Evolutionary conservation across 2,797 vertebrate species (phyloP).

Genomic region (Cetoscarus ocellatus): DNA sequence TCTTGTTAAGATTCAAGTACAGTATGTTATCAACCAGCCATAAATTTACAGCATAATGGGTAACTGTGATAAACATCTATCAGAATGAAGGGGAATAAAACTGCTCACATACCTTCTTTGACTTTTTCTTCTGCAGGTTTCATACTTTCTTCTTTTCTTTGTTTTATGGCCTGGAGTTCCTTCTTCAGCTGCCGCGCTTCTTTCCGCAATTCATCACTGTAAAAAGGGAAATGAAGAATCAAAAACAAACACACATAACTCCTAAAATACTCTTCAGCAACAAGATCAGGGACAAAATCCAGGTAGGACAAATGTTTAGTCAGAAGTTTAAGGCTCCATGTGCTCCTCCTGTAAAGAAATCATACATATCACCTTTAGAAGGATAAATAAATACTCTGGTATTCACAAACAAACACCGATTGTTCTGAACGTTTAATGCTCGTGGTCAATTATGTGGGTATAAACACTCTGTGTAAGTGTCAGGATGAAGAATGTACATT

Average conservation of each 20-base stretch:
- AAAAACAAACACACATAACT: slow-evolving; percentile 4
- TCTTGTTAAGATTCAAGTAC: slow-evolving; percentile 12
- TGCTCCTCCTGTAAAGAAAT: neutral
- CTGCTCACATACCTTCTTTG: slow-evolving; percentile 84
- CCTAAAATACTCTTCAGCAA: neutral
- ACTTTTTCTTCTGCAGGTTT: slow-evolving; percentile 80
- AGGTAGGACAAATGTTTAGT: neutral
- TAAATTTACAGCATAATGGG: slow-evolving; percentile 26
- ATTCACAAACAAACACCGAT: slow-evolving; percentile 39
- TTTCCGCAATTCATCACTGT: slow-evolving; percentile 94
- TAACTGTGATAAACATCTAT: slow-evolving; percentile 13
- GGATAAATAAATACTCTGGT: neutral
- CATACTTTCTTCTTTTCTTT: slow-evolving; percentile 87
- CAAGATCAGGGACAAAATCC: slow-evolving; percentile 12
- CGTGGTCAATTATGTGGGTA: slow-evolving; percentile 32
- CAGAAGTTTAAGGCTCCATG: slow-evolving; percentile 1
- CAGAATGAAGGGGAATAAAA: slow-evolving; percentile 10
- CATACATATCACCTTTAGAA: too few relatives aligned
- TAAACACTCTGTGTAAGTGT: slow-evolving; percentile 47
- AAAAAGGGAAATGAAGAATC: slow-evolving; percentile 62
- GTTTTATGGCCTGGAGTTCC: slow-evolving; percentile 94
- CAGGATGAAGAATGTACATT: slow-evolving; percentile 59
- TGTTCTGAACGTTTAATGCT: slow-evolving; percentile 49
- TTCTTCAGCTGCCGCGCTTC: slow-evolving; percentile 94
- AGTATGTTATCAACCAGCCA: slow-evolving; percentile 20